These are phyloP conservation scores for Clamator glandarius DNA, from an alignment of 2,797 vertebrate genomes.

Conservation along the genomic window DNA sequence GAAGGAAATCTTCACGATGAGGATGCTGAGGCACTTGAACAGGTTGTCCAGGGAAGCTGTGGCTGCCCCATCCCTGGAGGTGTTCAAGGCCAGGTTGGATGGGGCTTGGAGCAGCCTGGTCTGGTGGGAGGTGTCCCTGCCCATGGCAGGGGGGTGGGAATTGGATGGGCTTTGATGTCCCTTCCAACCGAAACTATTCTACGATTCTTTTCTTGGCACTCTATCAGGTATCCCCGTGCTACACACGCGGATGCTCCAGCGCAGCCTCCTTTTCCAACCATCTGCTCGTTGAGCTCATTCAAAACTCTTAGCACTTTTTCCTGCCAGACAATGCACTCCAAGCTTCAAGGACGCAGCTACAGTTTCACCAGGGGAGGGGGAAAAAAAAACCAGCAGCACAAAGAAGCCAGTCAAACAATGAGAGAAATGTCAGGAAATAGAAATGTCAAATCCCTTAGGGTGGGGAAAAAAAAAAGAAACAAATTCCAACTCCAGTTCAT, in stretches of 20 bases:
- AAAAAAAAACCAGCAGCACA: not conserved
- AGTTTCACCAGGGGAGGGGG: not conserved
- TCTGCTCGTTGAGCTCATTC: slow-evolving; percentile 57
- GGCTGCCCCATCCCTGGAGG: too few species aligned
- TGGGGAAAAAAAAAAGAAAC: not conserved
- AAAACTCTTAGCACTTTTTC: slow-evolving; percentile 54
- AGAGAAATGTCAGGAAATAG: slow-evolving; percentile 71
- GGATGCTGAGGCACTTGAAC: too few species aligned
- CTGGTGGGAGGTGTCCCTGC: too few species aligned
- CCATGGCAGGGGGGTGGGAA: too few species aligned
- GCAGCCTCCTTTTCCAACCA: slow-evolving; percentile 40
- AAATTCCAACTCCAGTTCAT: slow-evolving; percentile 43
- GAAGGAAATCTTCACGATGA: too few species aligned
- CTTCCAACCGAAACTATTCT: too few species aligned
- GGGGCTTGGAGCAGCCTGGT: too few species aligned
- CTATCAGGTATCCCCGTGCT: slow-evolving; percentile 4
- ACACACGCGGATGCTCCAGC: not conserved
- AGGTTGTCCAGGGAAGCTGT: too few species aligned
- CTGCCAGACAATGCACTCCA: slow-evolving; percentile 42
- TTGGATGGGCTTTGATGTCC: too few species aligned
- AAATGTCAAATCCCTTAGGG: slow-evolving; percentile 74
- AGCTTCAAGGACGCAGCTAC: slow-evolving; percentile 56
- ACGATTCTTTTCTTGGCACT: not conserved
- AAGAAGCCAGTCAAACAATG: slow-evolving; percentile 56
- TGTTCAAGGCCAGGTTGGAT: too few species aligned